A percentile compares a stretch with the other conserved stretches of the same genome.
Conservation (phyloP, 2,888 invertebrate species). For the Ichneumoninae sp. region DNA sequence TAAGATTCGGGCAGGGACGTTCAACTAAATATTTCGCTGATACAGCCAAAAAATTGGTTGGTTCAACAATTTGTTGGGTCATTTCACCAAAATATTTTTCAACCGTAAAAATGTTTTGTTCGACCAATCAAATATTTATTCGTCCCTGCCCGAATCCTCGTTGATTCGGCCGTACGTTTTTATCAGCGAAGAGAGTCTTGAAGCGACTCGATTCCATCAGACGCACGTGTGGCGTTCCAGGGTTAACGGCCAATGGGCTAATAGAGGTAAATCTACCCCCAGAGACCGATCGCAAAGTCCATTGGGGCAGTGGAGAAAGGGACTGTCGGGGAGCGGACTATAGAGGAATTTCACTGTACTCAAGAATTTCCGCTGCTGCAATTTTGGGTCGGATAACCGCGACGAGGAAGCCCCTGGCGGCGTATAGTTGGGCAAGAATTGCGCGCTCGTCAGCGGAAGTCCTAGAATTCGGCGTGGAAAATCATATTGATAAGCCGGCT, state of each 20-base stretch:
- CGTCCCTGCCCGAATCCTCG: too few species aligned
- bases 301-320: background rate
- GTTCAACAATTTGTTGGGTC: too few species aligned
- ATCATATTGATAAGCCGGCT: constrained; percentile 52
- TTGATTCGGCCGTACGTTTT: too few species aligned
- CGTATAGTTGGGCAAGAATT: constrained; percentile 1
- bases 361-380: constrained; percentile 3
- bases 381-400: constrained; percentile 49
- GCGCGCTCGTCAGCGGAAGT: constrained; percentile 2
- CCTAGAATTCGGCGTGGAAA: constrained; percentile 36
- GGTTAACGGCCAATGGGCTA: background rate
- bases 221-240: background rate
- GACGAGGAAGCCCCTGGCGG: background rate
- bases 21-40: too few species aligned
- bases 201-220: background rate
- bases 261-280: background rate
- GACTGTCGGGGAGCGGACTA: background rate
- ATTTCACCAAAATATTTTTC: too few species aligned
- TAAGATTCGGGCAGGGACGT: too few species aligned
- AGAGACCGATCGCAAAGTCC: background rate
- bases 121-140: too few species aligned
- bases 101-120: too few species aligned
- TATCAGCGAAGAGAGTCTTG: background rate
- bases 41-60: too few species aligned
- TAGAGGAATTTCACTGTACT: background rate